phyloP scores from a whole-genome alignment of 2,888 invertebrate genomes.

The Schizotus pectinicornis region DNA sequence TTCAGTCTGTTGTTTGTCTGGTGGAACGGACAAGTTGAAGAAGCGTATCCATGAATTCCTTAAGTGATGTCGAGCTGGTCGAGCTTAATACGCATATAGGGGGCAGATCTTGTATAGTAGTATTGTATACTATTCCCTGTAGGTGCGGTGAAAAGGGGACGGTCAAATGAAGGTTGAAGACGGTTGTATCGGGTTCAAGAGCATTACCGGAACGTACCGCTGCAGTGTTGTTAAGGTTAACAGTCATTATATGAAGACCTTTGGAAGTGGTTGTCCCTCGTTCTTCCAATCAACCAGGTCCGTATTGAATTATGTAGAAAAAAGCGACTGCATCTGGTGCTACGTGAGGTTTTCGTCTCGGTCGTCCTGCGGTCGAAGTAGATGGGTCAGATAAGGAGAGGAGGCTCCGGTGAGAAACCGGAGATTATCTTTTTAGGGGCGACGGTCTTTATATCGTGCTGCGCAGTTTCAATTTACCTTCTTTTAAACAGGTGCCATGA shows the following conservation, averaged over 20 bases:
- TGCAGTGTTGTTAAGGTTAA: conserved; percentile 53
- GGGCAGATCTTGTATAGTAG: conserved; percentile 48
- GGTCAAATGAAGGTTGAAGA: conserved; percentile 34
- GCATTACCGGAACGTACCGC: conserved; percentile 32
- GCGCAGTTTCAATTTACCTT: conserved; percentile 38
- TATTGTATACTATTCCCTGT: conserved; percentile 50
- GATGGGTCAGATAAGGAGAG: not conserved
- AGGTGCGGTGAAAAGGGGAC: conserved; percentile 47
- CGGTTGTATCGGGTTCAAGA: conserved; percentile 20
- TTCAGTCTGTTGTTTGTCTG: conserved; percentile 44
- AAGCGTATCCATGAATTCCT: conserved; percentile 19
- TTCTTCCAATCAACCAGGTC: conserved; percentile 42
- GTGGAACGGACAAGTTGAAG: conserved; percentile 36
- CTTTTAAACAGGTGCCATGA: conserved; percentile 37
- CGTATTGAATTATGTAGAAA: conserved; percentile 44
- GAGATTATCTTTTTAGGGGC: conserved; percentile 12
- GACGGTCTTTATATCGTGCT: conserved; percentile 25
- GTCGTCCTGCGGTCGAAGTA: not conserved
- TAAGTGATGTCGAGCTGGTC: conserved; percentile 33
- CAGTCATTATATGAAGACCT: conserved; percentile 56
- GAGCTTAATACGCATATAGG: conserved; percentile 46
- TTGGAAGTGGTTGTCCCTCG: conserved; percentile 50
- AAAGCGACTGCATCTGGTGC: conserved; percentile 31
- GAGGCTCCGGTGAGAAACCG: not conserved
- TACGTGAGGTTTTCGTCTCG: conserved; percentile 15